Base-by-base conservation (phyloP, 2,113 vertebrate genomes). In the Thamnophis sirtalis region DNA sequence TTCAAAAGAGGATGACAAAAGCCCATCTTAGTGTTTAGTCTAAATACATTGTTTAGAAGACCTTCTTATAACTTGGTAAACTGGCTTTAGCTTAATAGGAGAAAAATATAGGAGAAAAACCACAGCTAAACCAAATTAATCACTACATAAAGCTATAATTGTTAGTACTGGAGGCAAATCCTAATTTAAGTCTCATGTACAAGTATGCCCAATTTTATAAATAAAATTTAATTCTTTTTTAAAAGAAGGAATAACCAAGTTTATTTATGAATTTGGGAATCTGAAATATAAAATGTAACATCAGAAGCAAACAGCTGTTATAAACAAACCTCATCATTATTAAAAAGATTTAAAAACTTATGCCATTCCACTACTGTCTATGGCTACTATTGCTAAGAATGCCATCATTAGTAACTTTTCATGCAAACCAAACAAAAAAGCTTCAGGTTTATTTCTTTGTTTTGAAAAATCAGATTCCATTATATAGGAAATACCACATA, bases 251-350 rank as follows among this genome's bases (percentile, higher is more conserved):
- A 58, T 51, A 55, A 21, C 73, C 87, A 88, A 19, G 58, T 91
- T 91, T 91, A 91, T 60, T 51, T n/a, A 60, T 56, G 43, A 28
- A 9, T 85, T 38, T 38, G 73, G 68, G 54, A 89, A 85, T 55
- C 49, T 68, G 56, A 24, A 88, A 92, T 92, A 89, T 55, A 92
- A 89, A 85, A 85, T 89, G 28, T 51, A 92, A 88, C 86, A 88
- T 38, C 51, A 92, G 87, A 92, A 48, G 68, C 53, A 68, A 92
- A 89, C 8, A 28, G 48, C 21, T 85, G 84, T 48, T 55, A 85
- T 63, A 85, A 89, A 85, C 11, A 89, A 38, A 92, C 85, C 38
- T 49, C 28, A 92, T 51, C 33, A 87, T 73, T 54, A 68, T 80
- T 89, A 43, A 80, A 89, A 48, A 51, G 11, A 26, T 85, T 89